Evolutionary conservation across 1,140 invertebrate genomes (phyloP), one percentile per base, ranked within the genome.

Genomic region (Sipha flava): DNA sequence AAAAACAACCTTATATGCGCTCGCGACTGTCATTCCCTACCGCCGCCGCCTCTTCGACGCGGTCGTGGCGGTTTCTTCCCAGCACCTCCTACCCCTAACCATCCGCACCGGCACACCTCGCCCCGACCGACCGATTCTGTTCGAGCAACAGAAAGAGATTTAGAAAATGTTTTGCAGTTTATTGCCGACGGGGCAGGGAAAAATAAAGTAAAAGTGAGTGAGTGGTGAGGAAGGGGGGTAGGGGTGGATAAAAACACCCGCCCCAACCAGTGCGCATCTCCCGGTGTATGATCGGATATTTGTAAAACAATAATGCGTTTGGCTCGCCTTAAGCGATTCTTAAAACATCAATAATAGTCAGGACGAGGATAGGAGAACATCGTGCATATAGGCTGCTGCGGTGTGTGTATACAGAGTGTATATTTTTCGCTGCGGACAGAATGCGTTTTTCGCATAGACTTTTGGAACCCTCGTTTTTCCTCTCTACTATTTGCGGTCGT

Each of bases 231-330:
- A 34, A 21, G 10, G 62, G 26, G 14, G 18, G 9, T 18, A 2
- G 18, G 29, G 29, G 1, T 7, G 16, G 29, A 16, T 31, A 66
- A 37, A 23, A 64, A 14, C 21, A 66, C 14, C 57, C 57, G 26
- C 16, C 16, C 43, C 16, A 49, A 47, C 18, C 18, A 43, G 14
- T 68, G 31, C 29, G 18, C 59, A 12, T 64, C 57, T 34, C 31
- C 18, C 26, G 59, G 62, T 64, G 59, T 66, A 66, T 66, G 62
- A 73, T 73, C 43, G 70, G 49, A 75, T 75, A 54, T 75, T 54
- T 75, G 72, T 75, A 75, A 75, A 75, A 75, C 72, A 54, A 75
- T 75, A 75, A 54, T 26, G 72, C 72, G 43, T 37, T 73, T 34
- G 70, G 70, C 31, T 52, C 45, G 45, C 45, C 47, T 34, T 54